These are phyloP conservation scores for Triplophysa rosa DNA, from an alignment of 2,113 vertebrate genomes.

Conservation along the genomic window DNA sequence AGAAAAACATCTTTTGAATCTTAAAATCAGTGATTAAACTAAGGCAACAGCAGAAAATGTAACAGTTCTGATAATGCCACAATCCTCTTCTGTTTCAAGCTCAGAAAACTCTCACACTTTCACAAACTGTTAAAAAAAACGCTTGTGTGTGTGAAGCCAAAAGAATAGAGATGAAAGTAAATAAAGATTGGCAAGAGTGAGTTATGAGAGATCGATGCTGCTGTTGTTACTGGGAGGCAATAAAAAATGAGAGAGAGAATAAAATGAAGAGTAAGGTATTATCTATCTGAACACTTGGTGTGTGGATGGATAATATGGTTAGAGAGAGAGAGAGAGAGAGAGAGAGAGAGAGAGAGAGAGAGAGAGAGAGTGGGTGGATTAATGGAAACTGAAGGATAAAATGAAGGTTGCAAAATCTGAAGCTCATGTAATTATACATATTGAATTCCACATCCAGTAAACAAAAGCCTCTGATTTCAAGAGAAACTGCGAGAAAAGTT, in stretches of 20 bases:
- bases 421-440: slow-evolving; percentile 33
- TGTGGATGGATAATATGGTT: slow-evolving; percentile 28
- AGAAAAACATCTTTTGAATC: neutral
- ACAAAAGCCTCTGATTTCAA: slow-evolving; percentile 10
- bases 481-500: neutral
- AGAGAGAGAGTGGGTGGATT: slow-evolving; percentile 35
- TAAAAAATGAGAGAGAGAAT: neutral
- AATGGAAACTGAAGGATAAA: slow-evolving; percentile 30
- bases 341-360: neutral
- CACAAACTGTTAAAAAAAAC: neutral
- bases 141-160: neutral
- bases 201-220: neutral
- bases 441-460: slow-evolving; percentile 18
- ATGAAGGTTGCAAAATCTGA: slow-evolving; percentile 28
- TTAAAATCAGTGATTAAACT: slow-evolving; percentile 13
- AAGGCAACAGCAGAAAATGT: neutral
- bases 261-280: slow-evolving; percentile 18
- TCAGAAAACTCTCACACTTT: slow-evolving; percentile 15
- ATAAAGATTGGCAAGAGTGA: slow-evolving; percentile 4
- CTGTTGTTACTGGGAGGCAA: neutral
- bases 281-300: slow-evolving; percentile 36
- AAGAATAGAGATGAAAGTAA: slow-evolving; percentile 6
- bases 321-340: too few relatives aligned
- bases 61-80: neutral
- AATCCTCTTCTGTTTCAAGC: neutral